Evolutionary conservation across 2,797 vertebrate genomes (phyloP).

Genomic region (Chiloscyllium punctatum): DNA sequence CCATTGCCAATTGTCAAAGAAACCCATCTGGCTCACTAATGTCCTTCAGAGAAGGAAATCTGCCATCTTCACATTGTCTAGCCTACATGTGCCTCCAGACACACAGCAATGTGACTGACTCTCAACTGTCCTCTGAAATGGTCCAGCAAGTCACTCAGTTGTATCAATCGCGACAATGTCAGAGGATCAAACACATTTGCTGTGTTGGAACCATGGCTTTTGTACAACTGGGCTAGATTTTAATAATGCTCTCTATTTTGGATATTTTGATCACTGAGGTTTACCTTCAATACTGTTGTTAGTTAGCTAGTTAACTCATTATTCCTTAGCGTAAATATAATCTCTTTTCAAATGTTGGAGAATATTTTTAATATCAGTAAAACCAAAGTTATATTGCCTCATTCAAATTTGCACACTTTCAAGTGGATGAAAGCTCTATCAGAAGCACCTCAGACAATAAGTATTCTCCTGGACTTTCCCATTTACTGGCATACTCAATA

Average conservation of each 20-base stretch:
- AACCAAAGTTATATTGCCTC: background rate
- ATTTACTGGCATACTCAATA: background rate
- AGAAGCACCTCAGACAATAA: background rate
- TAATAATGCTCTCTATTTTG: background rate
- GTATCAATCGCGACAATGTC: too few species aligned
- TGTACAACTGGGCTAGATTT: background rate
- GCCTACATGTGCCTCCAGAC: too few species aligned
- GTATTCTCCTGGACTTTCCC: background rate
- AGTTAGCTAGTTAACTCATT: background rate
- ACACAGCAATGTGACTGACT: too few species aligned
- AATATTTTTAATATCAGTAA: background rate
- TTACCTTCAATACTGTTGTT: background rate
- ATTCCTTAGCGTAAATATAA: background rate
- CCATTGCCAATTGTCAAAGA: too few species aligned
- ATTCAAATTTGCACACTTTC: background rate
- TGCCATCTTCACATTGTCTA: too few species aligned
- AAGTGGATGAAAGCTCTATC: background rate
- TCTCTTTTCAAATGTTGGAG: background rate
- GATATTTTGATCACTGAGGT: background rate
- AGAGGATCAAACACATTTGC: background rate
- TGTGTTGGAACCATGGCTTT: background rate
- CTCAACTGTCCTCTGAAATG: too few species aligned
- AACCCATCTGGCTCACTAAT: too few species aligned
- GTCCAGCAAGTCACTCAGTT: too few species aligned
- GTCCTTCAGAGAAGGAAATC: too few species aligned